Evolutionary conservation across 1,140 invertebrate genomes (phyloP), one percentile per base, ranked within the genome.

Genomic region (Ceratina australensis): DNA sequence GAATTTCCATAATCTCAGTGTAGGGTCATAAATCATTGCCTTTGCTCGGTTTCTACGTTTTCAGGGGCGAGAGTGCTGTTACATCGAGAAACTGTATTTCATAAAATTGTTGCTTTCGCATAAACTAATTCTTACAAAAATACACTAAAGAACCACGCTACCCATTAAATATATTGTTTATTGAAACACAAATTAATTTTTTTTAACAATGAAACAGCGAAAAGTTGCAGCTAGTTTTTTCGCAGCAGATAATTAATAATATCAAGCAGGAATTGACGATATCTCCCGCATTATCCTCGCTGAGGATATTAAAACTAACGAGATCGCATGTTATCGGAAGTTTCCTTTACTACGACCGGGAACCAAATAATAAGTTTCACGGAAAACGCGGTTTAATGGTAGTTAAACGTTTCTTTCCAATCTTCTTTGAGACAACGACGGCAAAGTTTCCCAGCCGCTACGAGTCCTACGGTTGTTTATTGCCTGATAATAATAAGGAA

Each of bases 1-100:
- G 71, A 77, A 77, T 77, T 57, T 77, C 66, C 66, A 71, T 77
- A 77, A 71, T 47, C 26, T 63, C 71, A 42, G 16, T 16, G 61
- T 47, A 42, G 16, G n/a, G 61, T 47, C 74, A 71, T 77, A 77
- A 77, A 77, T 77, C 74, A 77, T 63, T 26, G 66, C 42, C 13
- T 12, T 28, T 22, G n/a, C 16, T 2, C 60, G 13, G 56, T 28
- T 42, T 22, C 33, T 16, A 5, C 42, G 49, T 42, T 59, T 33
- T 26, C 57, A 15, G n/a, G 57, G 5, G 18, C 56, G 26, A 69
- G 57, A 71, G 66, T 77, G 61, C 66, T 71, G 74, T 54, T 54
- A 63, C 61, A 77, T 63, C 59, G 66, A 47, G 65, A 60, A 18
- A 24, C 74, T 20, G 47, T n/a, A 49, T 28, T 54, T 28, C 52